Evolutionary conservation across 2,797 vertebrate species (phyloP), one percentile per base, ranked within the genome.

Genomic region (Diplodus puntazzo): DNA sequence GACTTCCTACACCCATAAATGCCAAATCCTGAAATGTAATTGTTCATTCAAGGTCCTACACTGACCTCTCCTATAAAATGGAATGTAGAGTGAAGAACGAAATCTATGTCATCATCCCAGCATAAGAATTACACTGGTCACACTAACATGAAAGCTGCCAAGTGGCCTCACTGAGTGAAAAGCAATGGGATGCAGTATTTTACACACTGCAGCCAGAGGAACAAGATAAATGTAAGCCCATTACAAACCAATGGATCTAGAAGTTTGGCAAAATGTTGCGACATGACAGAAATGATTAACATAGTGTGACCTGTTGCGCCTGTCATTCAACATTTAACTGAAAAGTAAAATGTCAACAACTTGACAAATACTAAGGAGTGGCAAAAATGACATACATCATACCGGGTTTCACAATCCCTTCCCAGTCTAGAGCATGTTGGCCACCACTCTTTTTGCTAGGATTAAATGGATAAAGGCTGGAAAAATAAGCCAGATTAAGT

Each of bases 261-360:
- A 58, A 74, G 69, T 58, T 70, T 10, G 69, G 74, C 77, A 74
- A 64, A 90, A 46, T 69, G 88, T 80, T 73, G 64, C 7, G 8
- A 87, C 89, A 75, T 55, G 80, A 86, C 63, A 77, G 84, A 0
- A 69, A 86, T 77, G 75, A 81, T 87, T 68, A 66, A 87, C 59
- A 18, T 53, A 0, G 71, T 62, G 79, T 66, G 69, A 84, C 84
- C 84, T 75, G 88, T 54, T 73, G 67, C 0, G 17, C 83, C 64
- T 11, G 80, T 84, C 79, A 80, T 81, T 88, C 74, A 76, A 79
- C 70, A 68, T 75, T 75, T 14, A 72, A 45, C 68, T 42, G 53
- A 64, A 27, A 74, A 77, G 68, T 21, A 17, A 7, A 77, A 76
- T 52, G 78, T 76, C 77, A 89, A 64, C 63, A 30, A 45, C 17